These are phyloP conservation scores for Todus mexicanus DNA, from an alignment of 2,797 vertebrate species.

Conservation along the genomic window DNA sequence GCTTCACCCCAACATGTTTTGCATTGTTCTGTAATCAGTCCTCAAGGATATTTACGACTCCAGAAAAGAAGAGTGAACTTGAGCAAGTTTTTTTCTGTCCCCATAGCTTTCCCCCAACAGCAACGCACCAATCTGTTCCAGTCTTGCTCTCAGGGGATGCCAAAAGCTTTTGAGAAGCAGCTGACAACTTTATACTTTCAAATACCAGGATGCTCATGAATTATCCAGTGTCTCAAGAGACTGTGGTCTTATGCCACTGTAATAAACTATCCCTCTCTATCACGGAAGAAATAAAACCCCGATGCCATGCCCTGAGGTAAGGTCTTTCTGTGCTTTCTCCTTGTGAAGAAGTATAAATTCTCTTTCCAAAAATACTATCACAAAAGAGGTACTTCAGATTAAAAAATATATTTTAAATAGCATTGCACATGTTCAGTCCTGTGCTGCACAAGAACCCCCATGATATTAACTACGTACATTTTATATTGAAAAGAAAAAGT, in stretches of 20 bases:
- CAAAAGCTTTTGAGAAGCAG: background rate
- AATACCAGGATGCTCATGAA: background rate
- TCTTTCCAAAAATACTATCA: background rate
- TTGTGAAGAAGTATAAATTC: background rate
- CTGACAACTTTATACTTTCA: background rate
- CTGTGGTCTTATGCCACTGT: background rate
- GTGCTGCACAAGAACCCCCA: background rate
- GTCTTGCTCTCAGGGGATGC: background rate
- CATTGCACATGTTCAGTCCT: background rate
- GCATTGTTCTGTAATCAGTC: slow-evolving; percentile 4
- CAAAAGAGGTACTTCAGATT: background rate
- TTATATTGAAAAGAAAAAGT: background rate
- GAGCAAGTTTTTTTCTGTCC: background rate
- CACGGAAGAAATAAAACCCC: background rate
- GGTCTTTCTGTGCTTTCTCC: background rate
- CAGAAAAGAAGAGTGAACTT: background rate
- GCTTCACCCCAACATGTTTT: background rate
- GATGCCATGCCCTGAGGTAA: background rate
- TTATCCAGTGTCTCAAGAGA: background rate
- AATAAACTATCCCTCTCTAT: background rate
- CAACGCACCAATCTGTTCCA: background rate
- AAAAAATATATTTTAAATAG: background rate
- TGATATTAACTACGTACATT: background rate
- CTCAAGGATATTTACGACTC: slow-evolving; percentile 17
- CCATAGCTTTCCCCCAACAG: background rate